phyloP scores from a whole-genome alignment of 2,113 vertebrate genomes.

The Notarius quadriscutis region DNA sequence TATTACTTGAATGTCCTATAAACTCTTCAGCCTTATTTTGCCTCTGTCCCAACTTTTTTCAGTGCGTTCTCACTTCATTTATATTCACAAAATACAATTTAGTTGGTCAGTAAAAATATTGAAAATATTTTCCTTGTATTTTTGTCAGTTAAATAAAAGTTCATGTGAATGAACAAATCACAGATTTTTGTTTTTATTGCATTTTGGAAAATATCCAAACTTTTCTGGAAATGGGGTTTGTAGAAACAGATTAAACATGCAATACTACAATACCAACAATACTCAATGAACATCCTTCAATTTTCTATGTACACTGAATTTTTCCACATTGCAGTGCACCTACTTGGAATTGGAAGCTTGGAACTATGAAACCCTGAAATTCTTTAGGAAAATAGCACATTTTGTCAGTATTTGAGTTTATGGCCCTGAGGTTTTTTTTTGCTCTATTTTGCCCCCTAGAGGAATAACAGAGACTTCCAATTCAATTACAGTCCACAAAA shows the following conservation, averaged over 20 bases:
- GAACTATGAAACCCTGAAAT: background rate
- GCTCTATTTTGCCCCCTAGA: background rate
- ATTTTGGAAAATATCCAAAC: too few species aligned
- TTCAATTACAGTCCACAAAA: slow-evolving; percentile 11
- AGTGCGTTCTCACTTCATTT: too few species aligned
- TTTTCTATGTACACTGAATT: background rate
- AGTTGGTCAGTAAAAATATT: too few species aligned
- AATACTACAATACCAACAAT: background rate
- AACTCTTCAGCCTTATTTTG: too few species aligned
- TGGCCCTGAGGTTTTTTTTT: background rate
- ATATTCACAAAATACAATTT: too few species aligned
- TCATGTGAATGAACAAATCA: too few species aligned
- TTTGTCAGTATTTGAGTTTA: background rate
- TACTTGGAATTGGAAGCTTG: background rate
- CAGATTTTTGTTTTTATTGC: too few species aligned
- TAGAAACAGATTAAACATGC: background rate
- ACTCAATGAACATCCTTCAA: background rate
- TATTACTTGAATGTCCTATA: too few species aligned
- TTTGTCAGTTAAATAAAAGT: too few species aligned
- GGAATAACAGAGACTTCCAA: background rate
- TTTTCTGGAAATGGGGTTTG: too few species aligned
- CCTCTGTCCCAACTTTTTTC: too few species aligned
- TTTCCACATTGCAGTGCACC: background rate
- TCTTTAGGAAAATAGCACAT: background rate
- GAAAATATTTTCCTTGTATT: too few species aligned